Evolutionary conservation across 2,888 invertebrate genomes (phyloP), one percentile per base, ranked within the genome.

Genomic region (Taenaris catops): DNA sequence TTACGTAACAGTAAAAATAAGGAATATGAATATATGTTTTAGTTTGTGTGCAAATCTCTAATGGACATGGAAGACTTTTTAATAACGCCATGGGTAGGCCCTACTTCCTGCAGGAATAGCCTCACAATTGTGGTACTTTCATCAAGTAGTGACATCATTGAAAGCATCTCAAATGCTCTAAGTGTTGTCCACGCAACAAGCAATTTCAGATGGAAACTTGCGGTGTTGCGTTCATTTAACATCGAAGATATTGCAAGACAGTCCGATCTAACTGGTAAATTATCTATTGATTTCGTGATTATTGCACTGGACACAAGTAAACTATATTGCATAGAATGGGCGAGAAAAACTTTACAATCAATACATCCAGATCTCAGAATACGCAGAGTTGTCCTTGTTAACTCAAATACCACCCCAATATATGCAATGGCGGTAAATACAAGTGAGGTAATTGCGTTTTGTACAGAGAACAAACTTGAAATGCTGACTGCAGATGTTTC

Each of bases 261-360:
- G 34, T 64, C 69, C 0, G 51, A 63, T 34, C 20, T 73, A 4
- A 79, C 78, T 1, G 84, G 83, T 2, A 68, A 57, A 44, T 54
- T 81, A 1, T 68, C 72, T 17, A 73, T 86, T 18, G 84, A 86
- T 51, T 81, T 84, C 41, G 68, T 86, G 25, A 47, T 86, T 25
- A 37, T 84, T 8, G 81, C 72, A 16, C 51, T 86, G 39, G 86
- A 86, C 38, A 74, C 80, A 1, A 72, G 65, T 44, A 67, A 59
- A 56, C 57, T 79, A 44, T 69, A 69, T 60, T 80, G 83, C 47
- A 51, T 83, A 38, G 72, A 81, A 18, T 86, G 83, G 83, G 61
- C 80, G 0, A 72, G 62, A 33, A 64, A 61, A 46, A 57, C 63
- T 1, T 41, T 86, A n/a, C 41, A 50, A 18, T 74, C 81, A 54